Evolutionary conservation across 1,140 invertebrate species (phyloP), one percentile per base, ranked within the genome.

Genomic region (Lineus longissimus): DNA sequence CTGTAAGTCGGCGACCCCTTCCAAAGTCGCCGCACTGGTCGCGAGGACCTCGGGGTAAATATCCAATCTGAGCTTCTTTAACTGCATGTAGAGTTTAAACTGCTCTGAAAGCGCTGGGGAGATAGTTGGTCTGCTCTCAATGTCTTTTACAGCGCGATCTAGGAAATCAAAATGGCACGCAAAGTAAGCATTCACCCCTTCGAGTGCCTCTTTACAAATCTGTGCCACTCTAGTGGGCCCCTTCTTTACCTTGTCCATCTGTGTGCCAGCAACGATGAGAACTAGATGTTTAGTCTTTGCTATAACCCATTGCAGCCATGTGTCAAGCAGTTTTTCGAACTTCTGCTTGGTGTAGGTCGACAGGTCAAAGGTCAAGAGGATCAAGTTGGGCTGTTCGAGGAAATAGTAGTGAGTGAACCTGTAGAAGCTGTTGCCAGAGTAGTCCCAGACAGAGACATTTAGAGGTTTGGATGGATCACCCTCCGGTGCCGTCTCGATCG

Each of bases 251-350:
- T 60, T 62, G 60, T 80, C 78, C 23, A 69, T 59, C 29, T 79
- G 73, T 1, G 78, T 80, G 40, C 73, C 78, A 9, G 79, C 75
- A 11, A 77, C 60, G 2, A 80, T 33, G 1, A 75, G 70, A 4
- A 73, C 70, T 9, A 78, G 55, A 51, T 73, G 74, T 63, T 80
- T 79, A 27, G 68, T 75, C 62, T 76, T 75, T 2, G 75, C 70
- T 23, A 79, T 73, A 72, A 80, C 74, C 75, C 75, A 77, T 55
- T 79, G 75, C 54, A 80, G 72, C 76, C 76, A 80, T 0, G 66
- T 72, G 1, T 74, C 76, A 15, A 80, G 70, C 57, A 73, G 64
- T 15, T 75, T 68, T 2, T 73, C 41, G 59, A 80, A 80, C 6
- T 65, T 63, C 6, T 69, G 65, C 0, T 62, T 36, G 22, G 45